These are phyloP conservation scores for Arctopsyche grandis DNA, from an alignment of 1,140 invertebrate genomes.

Conservation along the genomic window DNA sequence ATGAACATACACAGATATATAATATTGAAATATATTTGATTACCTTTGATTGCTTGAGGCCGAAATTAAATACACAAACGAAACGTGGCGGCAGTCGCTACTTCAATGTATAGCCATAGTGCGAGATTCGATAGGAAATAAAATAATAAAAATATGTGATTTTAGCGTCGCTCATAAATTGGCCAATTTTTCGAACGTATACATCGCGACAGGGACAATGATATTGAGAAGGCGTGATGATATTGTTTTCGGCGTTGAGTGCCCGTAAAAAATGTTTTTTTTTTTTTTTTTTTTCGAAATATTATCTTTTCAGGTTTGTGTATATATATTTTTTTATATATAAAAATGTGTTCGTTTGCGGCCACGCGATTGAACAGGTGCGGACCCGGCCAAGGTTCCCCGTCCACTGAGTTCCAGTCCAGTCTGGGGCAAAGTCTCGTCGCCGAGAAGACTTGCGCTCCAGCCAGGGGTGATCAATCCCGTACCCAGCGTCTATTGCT, in stretches of 20 bases:
- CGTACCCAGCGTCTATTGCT: neutral
- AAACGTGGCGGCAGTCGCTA: too few relatives aligned
- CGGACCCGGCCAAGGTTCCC: constrained; percentile 30
- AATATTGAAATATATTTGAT: neutral
- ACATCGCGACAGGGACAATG: too few relatives aligned
- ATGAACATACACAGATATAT: neutral
- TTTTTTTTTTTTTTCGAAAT: neutral
- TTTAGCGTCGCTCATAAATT: too few relatives aligned
- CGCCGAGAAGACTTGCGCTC: neutral
- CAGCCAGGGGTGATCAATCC: constrained; percentile 10
- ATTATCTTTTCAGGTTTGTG: neutral
- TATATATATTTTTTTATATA: neutral
- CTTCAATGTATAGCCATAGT: too few relatives aligned
- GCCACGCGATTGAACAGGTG: constrained; percentile 1
- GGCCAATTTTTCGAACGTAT: too few relatives aligned
- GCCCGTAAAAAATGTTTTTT: neutral
- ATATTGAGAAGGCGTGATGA: too few relatives aligned
- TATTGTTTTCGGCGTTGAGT: too few relatives aligned
- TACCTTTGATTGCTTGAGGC: neutral
- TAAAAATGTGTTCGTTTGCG: neutral
- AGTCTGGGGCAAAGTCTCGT: neutral
- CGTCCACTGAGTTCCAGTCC: constrained; percentile 19
- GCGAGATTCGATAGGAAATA: too few relatives aligned
- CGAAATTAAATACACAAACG: neutral
- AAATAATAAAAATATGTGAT: too few relatives aligned